phyloP scores from a whole-genome alignment of 2,888 invertebrate genomes.

The Mactromeris polynyma region DNA sequence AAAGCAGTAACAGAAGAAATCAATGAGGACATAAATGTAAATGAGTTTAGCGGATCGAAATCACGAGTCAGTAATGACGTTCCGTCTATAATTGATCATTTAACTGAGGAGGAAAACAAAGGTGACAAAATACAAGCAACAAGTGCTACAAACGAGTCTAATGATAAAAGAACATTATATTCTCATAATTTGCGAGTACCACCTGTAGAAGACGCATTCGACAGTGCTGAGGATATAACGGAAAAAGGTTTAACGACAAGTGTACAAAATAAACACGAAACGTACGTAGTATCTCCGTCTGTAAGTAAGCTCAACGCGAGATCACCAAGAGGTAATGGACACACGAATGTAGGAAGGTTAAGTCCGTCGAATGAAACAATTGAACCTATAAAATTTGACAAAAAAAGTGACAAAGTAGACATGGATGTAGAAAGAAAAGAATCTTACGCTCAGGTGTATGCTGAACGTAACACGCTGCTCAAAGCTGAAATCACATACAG shows the following conservation, averaged over 20 bases:
- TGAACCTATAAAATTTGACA: constrained; percentile 43
- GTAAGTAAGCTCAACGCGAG: constrained; percentile 23
- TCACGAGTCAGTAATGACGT: background rate
- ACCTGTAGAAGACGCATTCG: background rate
- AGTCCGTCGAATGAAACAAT: constrained; percentile 47
- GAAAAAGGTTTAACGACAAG: background rate
- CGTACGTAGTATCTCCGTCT: constrained; percentile 47
- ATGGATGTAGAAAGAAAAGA: constrained; percentile 58
- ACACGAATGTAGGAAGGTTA: constrained; percentile 10
- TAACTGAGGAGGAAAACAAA: background rate
- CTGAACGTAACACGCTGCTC: constrained; percentile 77
- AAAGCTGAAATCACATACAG: constrained; percentile 77
- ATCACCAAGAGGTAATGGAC: background rate
- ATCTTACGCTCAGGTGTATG: constrained; percentile 74
- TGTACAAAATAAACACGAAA: constrained; percentile 33
- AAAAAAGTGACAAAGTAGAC: constrained; percentile 26
- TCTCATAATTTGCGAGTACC: background rate
- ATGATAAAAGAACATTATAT: background rate
- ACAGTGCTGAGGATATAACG: background rate
- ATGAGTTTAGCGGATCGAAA: background rate
- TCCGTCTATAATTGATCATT: background rate
- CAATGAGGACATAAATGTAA: background rate
- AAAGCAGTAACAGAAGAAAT: background rate
- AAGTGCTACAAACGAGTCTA: background rate
- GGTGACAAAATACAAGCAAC: background rate